Evolutionary conservation across 2,888 invertebrate species (phyloP).

Genomic region (Seladonia tumulorum): DNA sequence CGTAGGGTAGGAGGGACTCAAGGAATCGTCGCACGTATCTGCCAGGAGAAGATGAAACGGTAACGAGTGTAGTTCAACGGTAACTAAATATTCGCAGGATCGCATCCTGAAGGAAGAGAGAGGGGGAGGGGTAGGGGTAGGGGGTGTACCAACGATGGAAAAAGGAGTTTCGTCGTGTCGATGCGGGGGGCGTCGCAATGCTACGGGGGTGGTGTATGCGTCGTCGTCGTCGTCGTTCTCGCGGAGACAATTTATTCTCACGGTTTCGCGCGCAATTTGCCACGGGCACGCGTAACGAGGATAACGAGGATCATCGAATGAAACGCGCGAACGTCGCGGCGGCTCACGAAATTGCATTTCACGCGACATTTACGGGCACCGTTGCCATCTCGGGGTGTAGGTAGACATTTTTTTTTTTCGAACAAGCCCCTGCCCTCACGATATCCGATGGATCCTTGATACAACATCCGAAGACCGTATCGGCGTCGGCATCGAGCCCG

Average conservation of each 20-base stretch:
- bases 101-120: constrained; percentile 27
- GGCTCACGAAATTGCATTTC: constrained; percentile 61
- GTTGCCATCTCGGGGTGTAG: background rate
- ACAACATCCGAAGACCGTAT: background rate
- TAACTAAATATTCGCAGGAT: constrained; percentile 72
- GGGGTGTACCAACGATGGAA: constrained; percentile 26
- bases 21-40: constrained; percentile 72
- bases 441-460: background rate
- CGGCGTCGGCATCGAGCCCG: constrained; percentile 18
- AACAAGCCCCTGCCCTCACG: background rate
- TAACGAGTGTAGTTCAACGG: constrained; percentile 71
- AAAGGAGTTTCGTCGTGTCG: constrained; percentile 45
- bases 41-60: constrained; percentile 73
- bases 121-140: background rate
- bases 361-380: constrained; percentile 65
- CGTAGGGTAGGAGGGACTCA: constrained; percentile 44
- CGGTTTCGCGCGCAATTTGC: constrained; percentile 70
- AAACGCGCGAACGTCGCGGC: constrained; percentile 63
- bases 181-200: background rate
- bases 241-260: constrained; percentile 75
- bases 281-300: constrained; percentile 65
- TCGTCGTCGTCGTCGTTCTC: constrained; percentile 21
- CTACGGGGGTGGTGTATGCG: background rate
- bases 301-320: constrained; percentile 74
- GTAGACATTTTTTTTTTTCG: constrained; percentile 37